A percentile compares a stretch with the other conserved stretches of the same genome.
Evolutionary conservation across 2,888 invertebrate species (phyloP).

Genomic region (Lysandra bellargus): DNA sequence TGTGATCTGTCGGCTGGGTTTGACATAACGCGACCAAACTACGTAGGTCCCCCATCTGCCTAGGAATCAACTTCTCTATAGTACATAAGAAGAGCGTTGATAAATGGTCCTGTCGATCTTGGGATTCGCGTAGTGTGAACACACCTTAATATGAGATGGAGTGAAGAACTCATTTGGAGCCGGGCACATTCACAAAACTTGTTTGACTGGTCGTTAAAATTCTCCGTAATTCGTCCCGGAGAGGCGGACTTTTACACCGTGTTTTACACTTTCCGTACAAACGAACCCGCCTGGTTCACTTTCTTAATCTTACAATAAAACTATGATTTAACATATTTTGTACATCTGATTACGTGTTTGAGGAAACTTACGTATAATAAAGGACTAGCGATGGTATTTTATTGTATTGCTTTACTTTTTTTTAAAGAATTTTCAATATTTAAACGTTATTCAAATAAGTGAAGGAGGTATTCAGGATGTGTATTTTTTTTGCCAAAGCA

Average conservation of each 20-base stretch:
- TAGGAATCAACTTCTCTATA: too few species aligned
- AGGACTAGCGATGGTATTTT: background rate
- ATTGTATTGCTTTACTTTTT: background rate
- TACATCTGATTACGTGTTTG: background rate
- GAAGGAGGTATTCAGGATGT: background rate
- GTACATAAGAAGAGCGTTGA: too few species aligned
- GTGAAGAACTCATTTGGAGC: slow-evolving; percentile 54
- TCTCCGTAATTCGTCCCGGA: slow-evolving; percentile 63
- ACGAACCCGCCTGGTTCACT: slow-evolving; percentile 37
- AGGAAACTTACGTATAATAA: background rate
- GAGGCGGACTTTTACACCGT: slow-evolving; percentile 49
- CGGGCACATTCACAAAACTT: slow-evolving; percentile 55
- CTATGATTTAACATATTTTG: slow-evolving; percentile 6
- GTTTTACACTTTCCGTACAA: slow-evolving; percentile 51
- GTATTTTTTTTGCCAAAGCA: too few species aligned
- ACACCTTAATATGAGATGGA: slow-evolving; percentile 39
- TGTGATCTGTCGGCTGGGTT: too few species aligned
- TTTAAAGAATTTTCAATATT: background rate
- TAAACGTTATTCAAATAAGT: background rate
- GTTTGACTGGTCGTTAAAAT: slow-evolving; percentile 65
- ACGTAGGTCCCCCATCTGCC: too few species aligned
- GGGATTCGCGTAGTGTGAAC: background rate
- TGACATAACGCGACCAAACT: too few species aligned
- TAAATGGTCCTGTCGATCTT: background rate
- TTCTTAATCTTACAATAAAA: slow-evolving; percentile 9